Conservation (phyloP, 2,113 vertebrate species). For the Phaetusa simplex region DNA sequence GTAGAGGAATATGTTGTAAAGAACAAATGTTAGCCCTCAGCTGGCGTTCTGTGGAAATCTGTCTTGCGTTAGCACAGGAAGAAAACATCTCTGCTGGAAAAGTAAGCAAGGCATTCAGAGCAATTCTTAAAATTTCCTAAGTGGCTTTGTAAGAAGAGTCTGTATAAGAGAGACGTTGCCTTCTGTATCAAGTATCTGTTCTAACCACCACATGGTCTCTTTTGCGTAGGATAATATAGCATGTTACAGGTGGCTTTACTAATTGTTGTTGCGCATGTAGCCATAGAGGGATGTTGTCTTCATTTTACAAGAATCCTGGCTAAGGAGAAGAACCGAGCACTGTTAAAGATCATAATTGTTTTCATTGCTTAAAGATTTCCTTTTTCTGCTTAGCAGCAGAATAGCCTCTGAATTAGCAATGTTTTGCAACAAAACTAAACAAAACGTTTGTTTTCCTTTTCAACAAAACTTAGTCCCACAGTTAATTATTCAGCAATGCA, state of each 20-base stretch:
- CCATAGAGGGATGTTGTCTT: neutral
- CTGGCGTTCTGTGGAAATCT: neutral
- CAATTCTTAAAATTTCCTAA: neutral
- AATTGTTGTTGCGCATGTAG: neutral
- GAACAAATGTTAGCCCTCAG: neutral
- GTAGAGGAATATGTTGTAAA: neutral
- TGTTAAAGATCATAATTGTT: neutral
- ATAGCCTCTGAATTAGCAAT: neutral
- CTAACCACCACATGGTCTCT: neutral
- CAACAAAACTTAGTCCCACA: neutral
- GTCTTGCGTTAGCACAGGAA: neutral
- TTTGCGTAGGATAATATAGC: neutral
- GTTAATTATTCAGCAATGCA: neutral
- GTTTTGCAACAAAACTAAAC: neutral
- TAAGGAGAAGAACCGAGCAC: neutral
- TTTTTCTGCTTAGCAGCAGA: neutral
- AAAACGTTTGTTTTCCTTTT: neutral
- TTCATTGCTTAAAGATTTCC: neutral
- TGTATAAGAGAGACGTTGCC: neutral
- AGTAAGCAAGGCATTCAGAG: neutral
- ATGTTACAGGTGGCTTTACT: neutral
- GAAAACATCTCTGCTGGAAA: constrained; percentile 16
- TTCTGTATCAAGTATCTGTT: neutral
- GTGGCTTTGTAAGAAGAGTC: neutral
- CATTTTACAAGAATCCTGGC: neutral